Conservation (phyloP, 2,888 invertebrate genomes). For the Nemurella pictetii region DNA sequence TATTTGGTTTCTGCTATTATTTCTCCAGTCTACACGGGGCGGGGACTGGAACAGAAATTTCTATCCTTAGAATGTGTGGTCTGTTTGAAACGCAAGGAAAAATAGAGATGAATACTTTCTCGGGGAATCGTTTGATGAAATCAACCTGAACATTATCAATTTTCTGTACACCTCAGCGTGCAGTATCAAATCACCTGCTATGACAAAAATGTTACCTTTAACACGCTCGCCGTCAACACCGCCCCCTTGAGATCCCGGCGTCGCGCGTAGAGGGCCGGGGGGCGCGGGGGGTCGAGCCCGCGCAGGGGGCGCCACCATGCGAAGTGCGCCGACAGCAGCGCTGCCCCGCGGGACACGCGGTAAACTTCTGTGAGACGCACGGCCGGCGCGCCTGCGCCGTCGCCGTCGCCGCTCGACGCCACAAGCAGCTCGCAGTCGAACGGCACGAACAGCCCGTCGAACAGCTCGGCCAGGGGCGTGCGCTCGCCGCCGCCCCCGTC, state of each 20-base stretch:
- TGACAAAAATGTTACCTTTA: no score
- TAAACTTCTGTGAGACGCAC: conserved; percentile 30
- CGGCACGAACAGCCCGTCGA: conserved; percentile 25
- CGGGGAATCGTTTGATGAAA: no score
- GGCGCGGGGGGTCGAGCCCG: neutral
- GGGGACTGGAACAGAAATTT: no score
- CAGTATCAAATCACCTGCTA: neutral
- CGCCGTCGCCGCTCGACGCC: neutral
- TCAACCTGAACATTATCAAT: neutral
- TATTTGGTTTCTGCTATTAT: neutral
- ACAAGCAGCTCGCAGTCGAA: conserved; percentile 34
- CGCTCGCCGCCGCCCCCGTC: neutral
- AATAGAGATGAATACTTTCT: no score
- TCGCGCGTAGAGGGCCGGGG: neutral
- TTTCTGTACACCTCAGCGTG: neutral
- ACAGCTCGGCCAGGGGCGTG: neutral
- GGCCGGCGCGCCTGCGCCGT: no score
- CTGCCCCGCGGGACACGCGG: neutral
- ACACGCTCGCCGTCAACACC: neutral
- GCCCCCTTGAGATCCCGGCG: neutral
- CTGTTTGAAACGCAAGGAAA: no score
- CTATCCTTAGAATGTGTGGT: no score
- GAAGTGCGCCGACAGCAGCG: neutral
- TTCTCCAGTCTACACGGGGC: no score
- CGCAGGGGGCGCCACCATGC: conserved; percentile 23